phyloP scores from a whole-genome alignment of 35 echinoderm and acorn worm genomes.

The Ophiothrix spiculata region DNA sequence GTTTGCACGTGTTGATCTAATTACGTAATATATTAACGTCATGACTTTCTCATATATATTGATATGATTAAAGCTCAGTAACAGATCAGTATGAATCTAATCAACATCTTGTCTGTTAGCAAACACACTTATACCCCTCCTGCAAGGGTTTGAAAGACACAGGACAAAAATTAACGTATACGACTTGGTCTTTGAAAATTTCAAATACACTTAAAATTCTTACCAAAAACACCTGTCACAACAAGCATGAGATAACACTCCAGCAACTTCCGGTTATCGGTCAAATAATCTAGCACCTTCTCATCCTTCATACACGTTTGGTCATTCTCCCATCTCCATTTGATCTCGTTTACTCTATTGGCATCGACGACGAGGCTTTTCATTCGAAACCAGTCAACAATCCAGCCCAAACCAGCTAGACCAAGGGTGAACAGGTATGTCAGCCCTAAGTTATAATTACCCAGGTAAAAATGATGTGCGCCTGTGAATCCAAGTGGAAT shows the following conservation, averaged over 20 bases:
- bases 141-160: no score
- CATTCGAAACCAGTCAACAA: neutral
- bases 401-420: neutral
- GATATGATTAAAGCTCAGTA: no score
- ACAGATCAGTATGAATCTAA: no score
- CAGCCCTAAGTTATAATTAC: neutral
- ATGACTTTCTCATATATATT: no score
- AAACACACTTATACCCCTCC: no score
- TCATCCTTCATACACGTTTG: neutral
- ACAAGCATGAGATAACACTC: neutral
- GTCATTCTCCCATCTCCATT: neutral
- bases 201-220: no score
- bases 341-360: neutral
- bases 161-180: no score
- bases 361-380: neutral
- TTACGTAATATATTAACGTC: no score
- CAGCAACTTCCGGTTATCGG: neutral
- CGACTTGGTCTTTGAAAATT: no score
- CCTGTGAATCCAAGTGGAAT: neutral
- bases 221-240: neutral
- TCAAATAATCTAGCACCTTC: neutral
- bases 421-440: neutral
- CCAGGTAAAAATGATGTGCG: neutral
- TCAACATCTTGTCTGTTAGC: no score
- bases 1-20: no score